Conservation (phyloP, 2,113 vertebrate species). For the Odontophorus gujanensis region DNA sequence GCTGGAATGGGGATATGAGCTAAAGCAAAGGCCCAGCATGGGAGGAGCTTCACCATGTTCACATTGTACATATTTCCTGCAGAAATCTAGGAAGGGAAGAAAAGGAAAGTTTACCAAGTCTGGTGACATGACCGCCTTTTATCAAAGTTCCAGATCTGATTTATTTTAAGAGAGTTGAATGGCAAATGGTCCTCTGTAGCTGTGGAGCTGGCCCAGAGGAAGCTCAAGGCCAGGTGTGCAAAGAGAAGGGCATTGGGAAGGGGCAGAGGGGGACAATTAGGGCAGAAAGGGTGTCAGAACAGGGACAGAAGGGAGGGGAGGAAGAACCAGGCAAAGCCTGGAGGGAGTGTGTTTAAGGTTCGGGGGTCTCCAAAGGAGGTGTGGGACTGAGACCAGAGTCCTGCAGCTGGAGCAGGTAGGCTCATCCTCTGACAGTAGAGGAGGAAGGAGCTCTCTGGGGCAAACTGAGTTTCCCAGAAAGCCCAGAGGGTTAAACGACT, state of each 20-base stretch:
- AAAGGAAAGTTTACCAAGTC: background rate
- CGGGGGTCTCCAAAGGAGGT: background rate
- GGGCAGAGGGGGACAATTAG: background rate
- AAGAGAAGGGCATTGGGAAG: background rate
- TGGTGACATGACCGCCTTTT: background rate
- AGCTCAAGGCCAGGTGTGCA: background rate
- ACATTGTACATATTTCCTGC: fast-evolving
- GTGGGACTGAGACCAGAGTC: background rate
- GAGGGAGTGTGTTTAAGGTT: background rate
- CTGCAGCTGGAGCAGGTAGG: background rate
- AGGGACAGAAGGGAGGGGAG: fast-evolving
- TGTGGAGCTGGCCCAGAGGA: background rate
- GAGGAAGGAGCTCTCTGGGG: background rate
- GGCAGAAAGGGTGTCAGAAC: background rate
- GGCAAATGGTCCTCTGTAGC: background rate
- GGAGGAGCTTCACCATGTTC: background rate
- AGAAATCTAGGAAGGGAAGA: background rate
- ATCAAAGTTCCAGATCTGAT: background rate
- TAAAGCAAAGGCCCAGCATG: background rate
- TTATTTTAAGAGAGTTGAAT: too few species aligned
- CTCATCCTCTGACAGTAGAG: background rate
- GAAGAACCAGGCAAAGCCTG: background rate
- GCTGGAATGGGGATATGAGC: background rate
- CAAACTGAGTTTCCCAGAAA: background rate
- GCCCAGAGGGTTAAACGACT: background rate